Evolutionary conservation across 2,888 invertebrate genomes (phyloP).

Genomic region (Epinotia demarniana): DNA sequence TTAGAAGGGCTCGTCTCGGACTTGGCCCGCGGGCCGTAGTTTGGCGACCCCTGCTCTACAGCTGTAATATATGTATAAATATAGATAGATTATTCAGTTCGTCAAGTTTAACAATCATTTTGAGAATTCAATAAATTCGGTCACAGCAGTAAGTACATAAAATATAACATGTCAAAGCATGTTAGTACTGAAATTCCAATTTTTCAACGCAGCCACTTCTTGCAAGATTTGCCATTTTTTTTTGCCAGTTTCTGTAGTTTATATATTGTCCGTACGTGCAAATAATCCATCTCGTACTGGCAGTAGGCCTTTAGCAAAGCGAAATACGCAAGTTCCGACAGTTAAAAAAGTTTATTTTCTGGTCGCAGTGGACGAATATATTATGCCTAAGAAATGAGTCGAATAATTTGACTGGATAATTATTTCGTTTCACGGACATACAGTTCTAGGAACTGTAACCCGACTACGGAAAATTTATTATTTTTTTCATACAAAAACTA

Average conservation of each 20-base stretch:
- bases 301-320: slow-evolving; percentile 1
- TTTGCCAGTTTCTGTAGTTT: slow-evolving; percentile 29
- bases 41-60: too few relatives aligned
- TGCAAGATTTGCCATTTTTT: slow-evolving; percentile 18
- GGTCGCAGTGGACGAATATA: not conserved
- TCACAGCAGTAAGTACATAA: not conserved
- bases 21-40: too few relatives aligned
- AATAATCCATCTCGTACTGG: slow-evolving; percentile 3
- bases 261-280: slow-evolving; percentile 20
- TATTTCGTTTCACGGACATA: not conserved
- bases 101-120: not conserved
- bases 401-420: not conserved
- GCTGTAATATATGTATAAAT: too few relatives aligned
- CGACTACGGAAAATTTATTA: too few relatives aligned
- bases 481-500: too few relatives aligned
- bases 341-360: slow-evolving; percentile 4
- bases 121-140: not conserved
- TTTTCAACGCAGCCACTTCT: not conserved
- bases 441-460: too few relatives aligned
- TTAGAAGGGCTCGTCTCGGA: too few relatives aligned
- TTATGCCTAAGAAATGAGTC: not conserved
- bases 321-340: not conserved
- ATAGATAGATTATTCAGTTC: too few relatives aligned
- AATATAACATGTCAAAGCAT: not conserved
- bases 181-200: not conserved